Percentiles rank a stretch among this genome's conserved stretches.
These are phyloP conservation scores for Clostera curtula DNA, from an alignment of 2,888 invertebrate species.

Conservation along the genomic window DNA sequence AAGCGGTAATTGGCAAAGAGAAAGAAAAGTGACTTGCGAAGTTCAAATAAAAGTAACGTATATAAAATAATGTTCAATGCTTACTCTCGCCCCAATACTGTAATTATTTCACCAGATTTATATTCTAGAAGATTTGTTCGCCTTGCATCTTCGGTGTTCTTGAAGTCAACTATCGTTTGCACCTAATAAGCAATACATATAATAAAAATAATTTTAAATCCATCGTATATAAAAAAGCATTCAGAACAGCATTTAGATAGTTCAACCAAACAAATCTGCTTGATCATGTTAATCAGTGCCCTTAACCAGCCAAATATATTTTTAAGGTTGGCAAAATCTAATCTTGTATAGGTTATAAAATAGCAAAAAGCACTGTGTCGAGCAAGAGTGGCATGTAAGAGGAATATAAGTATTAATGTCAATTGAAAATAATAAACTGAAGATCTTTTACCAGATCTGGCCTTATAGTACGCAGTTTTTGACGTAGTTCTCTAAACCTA, in stretches of 20 bases:
- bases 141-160: conserved; percentile 52
- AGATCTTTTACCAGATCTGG: conserved; percentile 84
- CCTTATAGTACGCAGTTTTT: conserved; percentile 86
- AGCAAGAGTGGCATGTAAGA: background rate
- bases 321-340: no score
- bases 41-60: no score
- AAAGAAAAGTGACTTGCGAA: no score
- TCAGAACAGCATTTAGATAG: no score
- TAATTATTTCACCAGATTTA: conserved; percentile 92
- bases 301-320: no score
- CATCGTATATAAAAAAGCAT: background rate
- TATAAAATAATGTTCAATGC: no score
- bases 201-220: conserved; percentile 1
- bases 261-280: no score
- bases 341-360: background rate
- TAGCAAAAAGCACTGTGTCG: background rate
- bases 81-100: conserved; percentile 80
- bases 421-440: background rate
- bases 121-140: conserved; percentile 85
- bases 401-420: background rate
- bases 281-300: no score
- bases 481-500: conserved; percentile 89
- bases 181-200: conserved; percentile 70
- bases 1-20: no score
- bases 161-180: conserved; percentile 80